phyloP scores from a whole-genome alignment of 2,113 vertebrate genomes.

The Chaetops frenatus region DNA sequence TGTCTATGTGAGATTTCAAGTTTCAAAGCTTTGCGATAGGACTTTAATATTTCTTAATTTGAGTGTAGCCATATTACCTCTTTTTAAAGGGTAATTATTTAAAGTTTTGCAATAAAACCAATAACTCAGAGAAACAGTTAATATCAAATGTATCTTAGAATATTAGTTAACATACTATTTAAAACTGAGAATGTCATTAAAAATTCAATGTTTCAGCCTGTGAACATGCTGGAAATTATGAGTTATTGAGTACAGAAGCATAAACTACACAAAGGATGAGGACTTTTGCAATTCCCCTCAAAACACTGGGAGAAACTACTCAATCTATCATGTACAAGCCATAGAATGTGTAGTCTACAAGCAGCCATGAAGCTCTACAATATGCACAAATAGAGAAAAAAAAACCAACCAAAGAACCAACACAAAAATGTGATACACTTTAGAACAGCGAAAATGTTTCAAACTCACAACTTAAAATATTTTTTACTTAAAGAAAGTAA shows the following conservation, averaged over 20 bases:
- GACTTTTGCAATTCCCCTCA: neutral
- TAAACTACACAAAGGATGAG: neutral
- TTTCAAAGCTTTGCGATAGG: neutral
- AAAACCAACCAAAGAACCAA: accelerated
- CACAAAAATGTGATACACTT: neutral
- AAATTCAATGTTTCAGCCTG: neutral
- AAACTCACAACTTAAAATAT: neutral
- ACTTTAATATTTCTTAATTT: neutral
- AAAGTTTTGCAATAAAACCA: neutral
- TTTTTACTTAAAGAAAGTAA: too few species aligned
- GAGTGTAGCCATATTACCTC: neutral
- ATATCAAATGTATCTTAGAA: neutral
- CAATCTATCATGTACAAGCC: neutral
- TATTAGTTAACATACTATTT: neutral
- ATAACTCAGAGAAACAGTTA: neutral
- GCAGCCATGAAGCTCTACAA: neutral
- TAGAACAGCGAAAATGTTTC: neutral
- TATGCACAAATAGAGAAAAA: neutral
- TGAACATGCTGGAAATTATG: neutral
- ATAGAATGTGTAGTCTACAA: neutral
- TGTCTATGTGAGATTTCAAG: neutral
- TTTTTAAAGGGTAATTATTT: neutral
- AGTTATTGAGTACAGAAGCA: neutral
- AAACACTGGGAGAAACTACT: neutral
- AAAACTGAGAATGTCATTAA: neutral